A percentile compares a stretch with the other conserved stretches of the same genome.
Evolutionary conservation across 2,797 vertebrate species (phyloP).

Genomic region (Enteromius thamalakanensis): DNA sequence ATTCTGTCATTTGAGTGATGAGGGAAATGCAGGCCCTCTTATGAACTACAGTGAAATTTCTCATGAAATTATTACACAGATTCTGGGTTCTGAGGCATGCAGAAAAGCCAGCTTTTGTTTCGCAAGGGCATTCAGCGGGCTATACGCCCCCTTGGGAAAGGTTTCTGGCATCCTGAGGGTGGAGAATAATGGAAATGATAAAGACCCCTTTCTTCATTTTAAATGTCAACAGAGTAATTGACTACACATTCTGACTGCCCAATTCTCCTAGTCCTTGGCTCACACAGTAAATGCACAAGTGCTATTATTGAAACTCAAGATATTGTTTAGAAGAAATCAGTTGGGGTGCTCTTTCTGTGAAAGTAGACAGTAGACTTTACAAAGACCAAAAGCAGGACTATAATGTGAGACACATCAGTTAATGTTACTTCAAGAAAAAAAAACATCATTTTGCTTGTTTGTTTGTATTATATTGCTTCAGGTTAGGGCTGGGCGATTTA

Average conservation of each 20-base stretch:
- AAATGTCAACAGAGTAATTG: constrained; percentile 44
- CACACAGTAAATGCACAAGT: not conserved
- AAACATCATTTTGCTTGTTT: too few relatives aligned
- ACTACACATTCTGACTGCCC: constrained; percentile 13
- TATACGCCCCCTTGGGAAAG: constrained; percentile 6
- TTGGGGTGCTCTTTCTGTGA: not conserved
- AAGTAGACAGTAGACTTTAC: not conserved
- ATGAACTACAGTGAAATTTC: constrained; percentile 13
- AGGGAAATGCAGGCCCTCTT: constrained; percentile 10
- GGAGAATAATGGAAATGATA: constrained; percentile 35
- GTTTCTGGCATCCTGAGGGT: constrained; percentile 28
- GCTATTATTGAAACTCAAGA: constrained; percentile 16
- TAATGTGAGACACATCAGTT: not conserved
- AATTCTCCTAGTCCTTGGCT: constrained; percentile 25
- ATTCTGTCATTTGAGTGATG: constrained; percentile 36
- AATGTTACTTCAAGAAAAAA: not conserved
- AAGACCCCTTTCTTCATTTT: constrained; percentile 27
- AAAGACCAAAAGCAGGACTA: not conserved
- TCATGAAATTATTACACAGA: constrained; percentile 23
- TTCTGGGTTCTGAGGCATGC: constrained; percentile 10
- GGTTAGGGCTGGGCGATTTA: too few relatives aligned
- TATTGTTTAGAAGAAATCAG: constrained; percentile 15
- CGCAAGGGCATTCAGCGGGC: constrained; percentile 7
- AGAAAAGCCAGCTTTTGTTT: constrained; percentile 43
- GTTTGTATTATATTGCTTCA: too few relatives aligned